Base-by-base conservation (phyloP, 2,797 vertebrate genomes). In the Yasuhikotakia modesta region DNA sequence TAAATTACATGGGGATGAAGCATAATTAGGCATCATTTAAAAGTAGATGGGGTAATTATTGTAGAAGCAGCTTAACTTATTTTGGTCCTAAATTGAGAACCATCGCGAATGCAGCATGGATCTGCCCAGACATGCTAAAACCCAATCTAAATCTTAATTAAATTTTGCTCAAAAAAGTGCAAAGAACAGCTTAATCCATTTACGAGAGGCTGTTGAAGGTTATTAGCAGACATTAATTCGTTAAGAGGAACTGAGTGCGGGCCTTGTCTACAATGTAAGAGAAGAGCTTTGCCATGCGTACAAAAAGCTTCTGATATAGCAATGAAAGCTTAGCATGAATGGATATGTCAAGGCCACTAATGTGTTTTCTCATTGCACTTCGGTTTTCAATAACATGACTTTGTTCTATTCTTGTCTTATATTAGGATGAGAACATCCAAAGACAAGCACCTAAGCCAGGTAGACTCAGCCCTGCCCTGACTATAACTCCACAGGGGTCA, bases 401-500 rank as follows among this genome's bases (percentile, higher is more conserved):
- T 86, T 87, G 86, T 88, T 87, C 91, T 70, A 87, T 91, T 92
- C 74, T 91, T 89, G 66, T 70, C 85, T 79, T 83, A 85, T 43
- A 43, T 43, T 43, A 43, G 39, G 39, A 43, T 71, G 68, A 90
- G 92, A 93, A 92, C 89, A 93, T 93, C 90, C 90, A 84, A 82
- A 86, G 89, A 91, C 89, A 95, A 92, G 89, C 87, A 94, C 93
- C 92, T 92, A 91, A 92, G 94, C 92, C 93, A 96, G 94, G 92
- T 93, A 94, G 93, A 92, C 88, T 82, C 83, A 94, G 90, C 92
- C 87, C 87, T 88, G 80, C 17, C 84, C 89, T 88, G 89, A 94
- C 91, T 93, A 91, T 90, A 79, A 88, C 96, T 92, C 95, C 84
- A 81, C 92, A 85, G 96, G 95, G 94, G 94, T 96, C 93, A 95